Evolutionary conservation across 2,113 vertebrate genomes (phyloP), one percentile per base, ranked within the genome.

Genomic region (Poeciliopsis retropinna): DNA sequence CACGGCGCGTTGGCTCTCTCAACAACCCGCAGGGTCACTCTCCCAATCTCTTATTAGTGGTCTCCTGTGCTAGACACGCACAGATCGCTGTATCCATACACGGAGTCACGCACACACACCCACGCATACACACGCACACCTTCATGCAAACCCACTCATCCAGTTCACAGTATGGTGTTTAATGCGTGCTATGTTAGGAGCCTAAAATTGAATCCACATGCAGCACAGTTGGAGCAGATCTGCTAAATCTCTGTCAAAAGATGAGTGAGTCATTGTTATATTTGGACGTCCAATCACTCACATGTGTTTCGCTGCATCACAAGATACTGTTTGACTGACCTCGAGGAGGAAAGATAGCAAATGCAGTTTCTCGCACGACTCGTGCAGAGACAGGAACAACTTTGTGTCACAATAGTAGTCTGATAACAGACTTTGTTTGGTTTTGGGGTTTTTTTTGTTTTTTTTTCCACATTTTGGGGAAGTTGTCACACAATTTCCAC

Each of bases 31-130:
- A 85, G 83, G 85, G 87, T 92, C 89, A 91, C 79, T 87, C 57
- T 73, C 78, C 77, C 72, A 92, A 85, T 73, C 25, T 67, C 86
- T 88, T 72, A 91, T 92, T 91, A 89, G 88, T 87, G 90, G 88
- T 88, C 81, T 81, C 64, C 32, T 83, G 37, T 84, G 22, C 80
- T 61, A 76, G 73, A 87, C 66, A 62, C 47, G 65, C 31, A 57
- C 31, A 37, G 28, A 54, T 47, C 6, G 37, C 85, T 51, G 54
- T 28, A 68, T 32, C 72, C 34, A 31, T 22, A 66, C 60, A 60
- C 11, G 32, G 14, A 51, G 39, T 51, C 41, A 63, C 54, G 60
- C 61, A 70, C 54, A 68, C 37, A n/a, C 19, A 67, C 72, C 51
- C 41, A 63, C 51, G 67, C 61, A 67, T 39, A 68, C 31, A 25